A percentile compares a stretch with the other conserved stretches of the same genome.
phyloP scores from a whole-genome alignment of 2,888 invertebrate genomes.

The Criorhina ranunculi region DNA sequence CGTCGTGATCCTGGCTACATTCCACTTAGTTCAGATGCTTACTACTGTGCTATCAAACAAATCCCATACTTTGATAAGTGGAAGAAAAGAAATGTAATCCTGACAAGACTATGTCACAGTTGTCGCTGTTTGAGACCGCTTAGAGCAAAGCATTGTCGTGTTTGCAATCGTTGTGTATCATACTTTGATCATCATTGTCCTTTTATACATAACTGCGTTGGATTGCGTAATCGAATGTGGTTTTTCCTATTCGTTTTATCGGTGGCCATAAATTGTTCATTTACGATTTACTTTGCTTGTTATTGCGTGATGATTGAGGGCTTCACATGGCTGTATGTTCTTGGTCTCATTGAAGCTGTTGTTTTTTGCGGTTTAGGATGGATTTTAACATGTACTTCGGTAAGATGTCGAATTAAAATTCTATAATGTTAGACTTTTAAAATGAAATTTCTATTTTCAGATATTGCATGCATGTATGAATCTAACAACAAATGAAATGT shows the following conservation, averaged over 20 bases:
- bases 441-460: conserved; percentile 85
- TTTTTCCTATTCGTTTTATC: conserved; percentile 95
- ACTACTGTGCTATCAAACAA: conserved; percentile 95
- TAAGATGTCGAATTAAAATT: conserved; percentile 85
- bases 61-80: conserved; percentile 97
- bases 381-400: conserved; percentile 95
- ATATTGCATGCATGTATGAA: conserved; percentile 96
- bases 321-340: conserved; percentile 92
- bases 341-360: conserved; percentile 92
- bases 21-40: conserved; percentile 94
- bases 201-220: conserved; percentile 97
- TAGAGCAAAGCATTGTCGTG: conserved; percentile 95
- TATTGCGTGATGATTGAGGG: conserved; percentile 94
- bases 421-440: too few species aligned
- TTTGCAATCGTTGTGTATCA: conserved; percentile 94
- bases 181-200: conserved; percentile 98
- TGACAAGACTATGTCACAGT: conserved; percentile 94
- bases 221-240: conserved; percentile 96
- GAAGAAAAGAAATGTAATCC: conserved; percentile 93
- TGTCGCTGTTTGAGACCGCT: conserved; percentile 94
- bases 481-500: conserved; percentile 97
- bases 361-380: conserved; percentile 94
- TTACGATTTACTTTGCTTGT: conserved; percentile 94
- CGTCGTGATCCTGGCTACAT: conserved; percentile 95
- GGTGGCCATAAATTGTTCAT: conserved; percentile 94